phyloP scores from a whole-genome alignment of 2,797 vertebrate genomes.

The Cynopterus sphinx region DNA sequence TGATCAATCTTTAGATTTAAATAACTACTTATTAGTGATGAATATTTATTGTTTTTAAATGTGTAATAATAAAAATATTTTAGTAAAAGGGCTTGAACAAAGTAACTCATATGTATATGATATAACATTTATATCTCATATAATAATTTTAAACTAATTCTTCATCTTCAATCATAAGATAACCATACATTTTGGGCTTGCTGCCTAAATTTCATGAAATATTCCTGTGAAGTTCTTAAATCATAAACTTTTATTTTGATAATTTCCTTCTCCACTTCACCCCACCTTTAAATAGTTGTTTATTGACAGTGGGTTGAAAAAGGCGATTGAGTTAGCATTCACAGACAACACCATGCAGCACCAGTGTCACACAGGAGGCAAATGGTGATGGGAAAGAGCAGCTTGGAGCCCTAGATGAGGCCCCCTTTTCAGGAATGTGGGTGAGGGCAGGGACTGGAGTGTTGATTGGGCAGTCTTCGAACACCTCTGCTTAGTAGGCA shows the following conservation, averaged over 20 bases:
- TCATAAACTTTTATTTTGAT: not conserved
- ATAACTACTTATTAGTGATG: not conserved
- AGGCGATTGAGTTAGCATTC: slow-evolving; percentile 51
- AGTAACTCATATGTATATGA: not conserved
- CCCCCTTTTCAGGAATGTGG: not conserved
- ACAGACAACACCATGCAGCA: slow-evolving; percentile 68
- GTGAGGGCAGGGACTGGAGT: slow-evolving; percentile 41
- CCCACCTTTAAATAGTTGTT: slow-evolving; percentile 73
- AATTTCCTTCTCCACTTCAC: not conserved
- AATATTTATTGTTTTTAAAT: not conserved
- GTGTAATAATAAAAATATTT: not conserved
- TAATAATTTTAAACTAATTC: not conserved
- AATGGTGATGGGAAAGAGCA: slow-evolving; percentile 43
- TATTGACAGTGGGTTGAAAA: slow-evolving; percentile 77
- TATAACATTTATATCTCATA: not conserved
- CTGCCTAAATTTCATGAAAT: not conserved
- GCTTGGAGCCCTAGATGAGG: slow-evolving; percentile 3
- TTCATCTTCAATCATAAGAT: not conserved
- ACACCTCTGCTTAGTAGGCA: slow-evolving; percentile 88
- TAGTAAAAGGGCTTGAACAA: not conserved
- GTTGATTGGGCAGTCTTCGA: slow-evolving; percentile 31
- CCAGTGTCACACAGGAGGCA: slow-evolving; percentile 39
- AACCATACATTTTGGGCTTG: not conserved
- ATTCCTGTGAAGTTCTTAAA: not conserved
- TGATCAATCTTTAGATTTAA: not conserved